phyloP scores from a whole-genome alignment of 2,797 vertebrate genomes.

The Myiothlypis coronata region DNA sequence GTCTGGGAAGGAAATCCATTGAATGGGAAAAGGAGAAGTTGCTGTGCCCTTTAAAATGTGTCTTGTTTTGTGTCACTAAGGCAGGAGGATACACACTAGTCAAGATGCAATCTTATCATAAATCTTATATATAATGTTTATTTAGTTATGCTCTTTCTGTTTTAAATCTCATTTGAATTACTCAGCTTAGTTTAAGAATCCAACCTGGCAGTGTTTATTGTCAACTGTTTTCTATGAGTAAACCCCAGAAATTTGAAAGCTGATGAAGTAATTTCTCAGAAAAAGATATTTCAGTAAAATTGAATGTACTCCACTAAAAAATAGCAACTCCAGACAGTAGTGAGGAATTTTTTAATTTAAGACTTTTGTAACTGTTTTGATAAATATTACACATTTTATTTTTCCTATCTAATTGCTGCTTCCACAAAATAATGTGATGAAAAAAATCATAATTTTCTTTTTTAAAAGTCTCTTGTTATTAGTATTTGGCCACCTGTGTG shows the following conservation, averaged over 20 bases:
- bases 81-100: background rate
- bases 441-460: rapidly evolving
- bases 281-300: background rate
- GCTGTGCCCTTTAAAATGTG: background rate
- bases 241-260: background rate
- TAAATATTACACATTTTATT: background rate
- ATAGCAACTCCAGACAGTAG: background rate
- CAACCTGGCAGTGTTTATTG: background rate
- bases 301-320: background rate
- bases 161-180: background rate
- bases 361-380: background rate
- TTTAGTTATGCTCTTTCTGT: background rate
- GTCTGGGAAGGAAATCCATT: background rate
- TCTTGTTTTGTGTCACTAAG: background rate
- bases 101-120: background rate
- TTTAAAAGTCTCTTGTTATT: background rate
- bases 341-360: background rate
- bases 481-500: background rate
- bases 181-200: background rate
- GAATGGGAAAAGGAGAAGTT: background rate
- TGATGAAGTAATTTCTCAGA: background rate
- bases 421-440: background rate
- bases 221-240: background rate
- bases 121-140: background rate
- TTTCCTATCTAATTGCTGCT: background rate